Percentiles rank a stretch among this genome's conserved stretches.
These are phyloP conservation scores for Formica exsecta DNA, from an alignment of 1,140 invertebrate genomes.

Conservation along the genomic window DNA sequence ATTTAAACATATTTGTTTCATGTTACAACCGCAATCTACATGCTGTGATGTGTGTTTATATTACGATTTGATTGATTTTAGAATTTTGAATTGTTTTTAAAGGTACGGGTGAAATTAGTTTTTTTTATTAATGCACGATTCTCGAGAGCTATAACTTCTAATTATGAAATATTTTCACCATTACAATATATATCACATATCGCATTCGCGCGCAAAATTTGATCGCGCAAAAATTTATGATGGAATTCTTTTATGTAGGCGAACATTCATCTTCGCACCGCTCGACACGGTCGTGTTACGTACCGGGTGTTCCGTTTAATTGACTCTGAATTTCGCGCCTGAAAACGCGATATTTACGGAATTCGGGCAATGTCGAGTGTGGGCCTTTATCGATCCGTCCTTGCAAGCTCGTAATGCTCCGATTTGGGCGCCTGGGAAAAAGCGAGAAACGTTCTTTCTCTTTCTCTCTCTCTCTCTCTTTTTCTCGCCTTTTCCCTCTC, in stretches of 20 bases:
- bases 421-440: slow-evolving; percentile 65
- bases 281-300: slow-evolving; percentile 10
- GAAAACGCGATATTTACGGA: slow-evolving; percentile 65
- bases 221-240: slow-evolving; percentile 29
- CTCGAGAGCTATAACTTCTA: not conserved
- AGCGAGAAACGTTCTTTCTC: slow-evolving; percentile 55
- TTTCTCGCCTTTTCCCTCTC: not conserved
- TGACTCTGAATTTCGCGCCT: slow-evolving; percentile 48
- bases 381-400: slow-evolving; percentile 71
- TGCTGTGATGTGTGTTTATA: not conserved
- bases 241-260: not conserved
- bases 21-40: not conserved
- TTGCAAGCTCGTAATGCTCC: slow-evolving; percentile 51
- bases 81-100: not conserved
- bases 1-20: not conserved
- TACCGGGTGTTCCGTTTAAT: slow-evolving; percentile 61
- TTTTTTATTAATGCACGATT: not conserved
- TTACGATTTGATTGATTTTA: slow-evolving; percentile 4
- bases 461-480: not conserved
- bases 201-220: not conserved
- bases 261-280: not conserved
- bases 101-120: not conserved
- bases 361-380: slow-evolving; percentile 66
- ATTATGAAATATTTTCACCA: slow-evolving; percentile 2
- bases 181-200: not conserved